These are phyloP conservation scores for Acleris sparsana DNA, from an alignment of 2,888 invertebrate species.

Conservation along the genomic window DNA sequence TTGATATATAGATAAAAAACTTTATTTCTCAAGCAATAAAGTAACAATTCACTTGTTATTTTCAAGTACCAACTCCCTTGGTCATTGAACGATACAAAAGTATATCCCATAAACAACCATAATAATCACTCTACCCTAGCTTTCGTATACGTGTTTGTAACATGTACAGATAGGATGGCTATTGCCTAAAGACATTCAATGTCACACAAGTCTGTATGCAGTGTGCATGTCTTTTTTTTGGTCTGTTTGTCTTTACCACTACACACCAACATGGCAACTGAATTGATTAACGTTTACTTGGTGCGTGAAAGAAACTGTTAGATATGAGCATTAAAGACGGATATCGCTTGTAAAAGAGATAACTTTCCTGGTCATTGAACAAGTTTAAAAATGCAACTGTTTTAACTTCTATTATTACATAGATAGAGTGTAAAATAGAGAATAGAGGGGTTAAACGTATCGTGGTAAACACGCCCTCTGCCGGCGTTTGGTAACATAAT, in stretches of 20 bases:
- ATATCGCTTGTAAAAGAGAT: neutral
- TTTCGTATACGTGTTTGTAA: no score
- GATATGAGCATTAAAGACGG: neutral
- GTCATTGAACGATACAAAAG: conserved; percentile 3
- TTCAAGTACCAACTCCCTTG: neutral
- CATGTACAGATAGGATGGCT: no score
- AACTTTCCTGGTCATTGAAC: conserved; percentile 12
- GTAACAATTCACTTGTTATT: neutral
- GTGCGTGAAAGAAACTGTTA: no score
- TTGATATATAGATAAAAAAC: neutral
- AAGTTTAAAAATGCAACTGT: neutral
- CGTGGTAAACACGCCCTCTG: conserved; percentile 30
- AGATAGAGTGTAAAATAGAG: conserved; percentile 1
- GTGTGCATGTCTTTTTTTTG: no score
- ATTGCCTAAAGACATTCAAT: no score
- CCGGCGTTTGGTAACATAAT: conserved; percentile 29
- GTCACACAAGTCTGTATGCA: no score
- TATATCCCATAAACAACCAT: no score
- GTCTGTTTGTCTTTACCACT: no score
- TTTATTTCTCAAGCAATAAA: conserved; percentile 1
- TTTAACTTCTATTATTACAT: neutral
- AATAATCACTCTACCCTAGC: no score
- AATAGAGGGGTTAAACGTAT: neutral
- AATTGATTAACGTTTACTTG: no score
- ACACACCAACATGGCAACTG: no score